Evolutionary conservation across 2,888 invertebrate species (phyloP).

Genomic region (Crematogaster levior): DNA sequence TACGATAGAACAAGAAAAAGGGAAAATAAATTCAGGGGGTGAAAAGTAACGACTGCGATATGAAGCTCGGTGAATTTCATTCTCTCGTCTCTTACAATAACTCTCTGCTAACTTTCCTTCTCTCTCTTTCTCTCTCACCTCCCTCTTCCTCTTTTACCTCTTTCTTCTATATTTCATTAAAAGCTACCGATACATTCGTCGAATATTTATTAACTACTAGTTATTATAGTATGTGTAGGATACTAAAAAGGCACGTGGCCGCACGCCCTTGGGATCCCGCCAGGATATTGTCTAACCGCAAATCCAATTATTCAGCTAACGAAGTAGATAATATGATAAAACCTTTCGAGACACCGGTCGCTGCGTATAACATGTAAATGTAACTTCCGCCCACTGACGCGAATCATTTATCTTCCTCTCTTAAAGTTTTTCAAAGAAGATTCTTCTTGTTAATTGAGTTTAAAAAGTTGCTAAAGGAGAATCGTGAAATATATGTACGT

Average conservation of each 20-base stretch:
- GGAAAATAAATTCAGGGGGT: constrained; percentile 70
- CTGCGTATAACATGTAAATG: constrained; percentile 51
- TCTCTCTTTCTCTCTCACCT: not conserved
- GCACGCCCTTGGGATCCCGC: constrained; percentile 38
- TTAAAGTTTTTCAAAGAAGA: constrained; percentile 37
- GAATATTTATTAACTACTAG: constrained; percentile 43
- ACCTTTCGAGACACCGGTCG: constrained; percentile 44
- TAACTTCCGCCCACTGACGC: constrained; percentile 26
- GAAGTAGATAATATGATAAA: constrained; percentile 54
- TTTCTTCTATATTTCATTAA: constrained; percentile 24
- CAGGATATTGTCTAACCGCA: constrained; percentile 53
- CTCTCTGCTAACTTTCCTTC: constrained; percentile 17
- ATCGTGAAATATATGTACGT: not conserved
- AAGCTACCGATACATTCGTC: constrained; percentile 59
- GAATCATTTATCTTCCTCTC: constrained; percentile 40
- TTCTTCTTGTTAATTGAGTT: constrained; percentile 19
- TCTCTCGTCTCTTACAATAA: constrained; percentile 54
- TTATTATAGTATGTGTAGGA: constrained; percentile 18
- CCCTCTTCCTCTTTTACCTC: not conserved
- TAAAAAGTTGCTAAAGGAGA: constrained; percentile 10
- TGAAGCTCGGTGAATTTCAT: constrained; percentile 73
- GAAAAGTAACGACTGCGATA: constrained; percentile 75
- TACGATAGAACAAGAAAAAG: constrained; percentile 47
- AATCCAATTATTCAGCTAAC: constrained; percentile 54
- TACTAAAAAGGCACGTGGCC: constrained; percentile 34